Evolutionary conservation across 1,140 invertebrate genomes (phyloP), one percentile per base, ranked within the genome.

Genomic region (Hermetia illucens): DNA sequence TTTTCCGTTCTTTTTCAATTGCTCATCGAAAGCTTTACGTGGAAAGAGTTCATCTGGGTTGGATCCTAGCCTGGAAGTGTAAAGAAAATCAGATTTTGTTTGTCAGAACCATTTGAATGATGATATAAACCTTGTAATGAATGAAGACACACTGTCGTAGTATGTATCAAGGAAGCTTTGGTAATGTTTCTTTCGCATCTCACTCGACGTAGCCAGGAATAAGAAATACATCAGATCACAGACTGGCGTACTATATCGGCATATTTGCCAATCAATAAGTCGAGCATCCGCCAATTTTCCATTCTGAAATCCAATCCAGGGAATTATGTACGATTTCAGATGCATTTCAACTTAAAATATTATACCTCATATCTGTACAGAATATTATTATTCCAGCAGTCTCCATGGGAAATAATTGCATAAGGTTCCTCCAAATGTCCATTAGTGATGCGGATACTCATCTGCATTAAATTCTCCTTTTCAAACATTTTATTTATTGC

Each of bases 141-240:
- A 63, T 13, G 50, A 50, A 0, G 43, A 46, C 27, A 75, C 49
- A 18, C 64, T 64, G n/a, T 53, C 44, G 39, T 74, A 65, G 52
- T 77, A 77, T n/a, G 66, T 47, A 24, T 70, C 41, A 1, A 77
- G 27, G 10, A 73, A 49, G 21, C 53, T 31, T 13, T 67, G 46
- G 32, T 66, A 66, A 43, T 72, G 51, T 13, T 60, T 42, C 13
- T 51, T 39, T 5, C 70, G 52, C 18, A 72, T 55, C 5, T 58
- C 41, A 35, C 60, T 49, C 17, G 68, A 63, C 1, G 71, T 67
- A 36, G 65, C 66, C 44, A 64, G 63, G 40, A 69, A 74, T 3
- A 76, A 51, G 40, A 68, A 72, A 43, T 75, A 72, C 0, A 64
- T 63, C 31, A 77, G 42, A 41, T 76, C 73, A 2, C 63, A 64